These are phyloP conservation scores for Oasisia sp. DNA, from an alignment of 2,888 invertebrate species.

Conservation along the genomic window DNA sequence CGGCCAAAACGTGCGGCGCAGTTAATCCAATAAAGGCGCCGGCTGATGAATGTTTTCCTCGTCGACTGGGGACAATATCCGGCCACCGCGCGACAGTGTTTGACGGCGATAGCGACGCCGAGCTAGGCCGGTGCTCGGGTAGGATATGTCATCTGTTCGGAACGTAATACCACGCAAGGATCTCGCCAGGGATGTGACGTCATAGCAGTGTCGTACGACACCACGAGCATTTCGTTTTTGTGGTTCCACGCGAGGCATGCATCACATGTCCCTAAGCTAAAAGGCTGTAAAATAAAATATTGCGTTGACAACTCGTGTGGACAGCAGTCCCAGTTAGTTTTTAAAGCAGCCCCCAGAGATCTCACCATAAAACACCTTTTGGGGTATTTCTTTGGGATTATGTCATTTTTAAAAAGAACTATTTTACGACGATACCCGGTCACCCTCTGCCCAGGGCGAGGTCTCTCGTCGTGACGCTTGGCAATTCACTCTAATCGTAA, in stretches of 20 bases:
- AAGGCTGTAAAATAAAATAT: background rate
- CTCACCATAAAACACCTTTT: too few species aligned
- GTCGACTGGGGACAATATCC: slow-evolving; percentile 4
- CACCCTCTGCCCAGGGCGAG: too few species aligned
- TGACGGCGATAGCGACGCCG: background rate
- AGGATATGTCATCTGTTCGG: background rate
- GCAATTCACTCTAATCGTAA: background rate
- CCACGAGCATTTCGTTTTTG: background rate
- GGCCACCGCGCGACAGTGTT: background rate
- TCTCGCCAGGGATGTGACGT: background rate
- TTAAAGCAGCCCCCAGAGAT: too few species aligned
- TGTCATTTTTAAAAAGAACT: too few species aligned
- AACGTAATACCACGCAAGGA: background rate
- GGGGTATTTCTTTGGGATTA: too few species aligned
- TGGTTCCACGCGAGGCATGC: background rate
- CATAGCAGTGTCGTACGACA: background rate
- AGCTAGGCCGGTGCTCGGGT: background rate
- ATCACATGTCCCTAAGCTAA: background rate
- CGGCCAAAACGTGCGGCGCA: background rate
- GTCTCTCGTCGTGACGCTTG: background rate
- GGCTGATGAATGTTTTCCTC: background rate
- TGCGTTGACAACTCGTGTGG: background rate
- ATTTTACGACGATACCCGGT: too few species aligned
- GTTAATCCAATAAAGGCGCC: background rate
- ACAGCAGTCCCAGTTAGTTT: background rate